These are phyloP conservation scores for Clamator glandarius DNA, from an alignment of 2,797 vertebrate species.

Conservation along the genomic window DNA sequence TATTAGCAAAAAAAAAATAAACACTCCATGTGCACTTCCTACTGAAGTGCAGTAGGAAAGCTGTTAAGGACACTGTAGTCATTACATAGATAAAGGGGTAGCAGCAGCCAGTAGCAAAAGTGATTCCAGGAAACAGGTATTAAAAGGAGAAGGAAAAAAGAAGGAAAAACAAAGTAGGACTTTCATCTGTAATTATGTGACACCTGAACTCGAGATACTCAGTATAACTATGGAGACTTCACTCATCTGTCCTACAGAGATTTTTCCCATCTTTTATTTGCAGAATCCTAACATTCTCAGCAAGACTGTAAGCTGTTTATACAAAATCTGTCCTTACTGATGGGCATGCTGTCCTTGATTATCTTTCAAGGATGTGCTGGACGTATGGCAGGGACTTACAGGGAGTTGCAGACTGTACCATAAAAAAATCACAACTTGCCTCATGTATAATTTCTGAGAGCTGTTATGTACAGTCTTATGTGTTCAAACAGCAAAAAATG, in stretches of 20 bases:
- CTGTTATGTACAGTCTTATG: neutral
- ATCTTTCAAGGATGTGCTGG: neutral
- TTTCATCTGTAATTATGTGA: neutral
- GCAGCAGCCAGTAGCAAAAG: neutral
- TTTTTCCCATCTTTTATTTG: neutral
- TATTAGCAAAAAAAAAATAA: neutral
- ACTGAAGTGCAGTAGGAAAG: neutral
- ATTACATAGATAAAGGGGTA: neutral
- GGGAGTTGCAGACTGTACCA: neutral
- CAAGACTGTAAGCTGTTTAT: neutral
- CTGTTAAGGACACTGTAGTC: neutral
- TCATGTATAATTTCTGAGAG: neutral
- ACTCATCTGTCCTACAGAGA: neutral
- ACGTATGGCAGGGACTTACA: neutral
- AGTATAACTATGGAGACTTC: neutral
- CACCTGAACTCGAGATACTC: neutral
- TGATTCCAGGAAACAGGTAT: neutral
- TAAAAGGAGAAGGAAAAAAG: neutral
- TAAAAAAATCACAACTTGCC: neutral
- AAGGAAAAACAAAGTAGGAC: neutral
- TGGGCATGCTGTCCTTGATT: neutral
- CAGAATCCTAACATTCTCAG: neutral
- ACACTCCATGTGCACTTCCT: no score
- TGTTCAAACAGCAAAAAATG: neutral
- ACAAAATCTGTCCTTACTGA: neutral